Evolutionary conservation across 2,113 vertebrate species (phyloP), one percentile per base, ranked within the genome.

Genomic region (Charina bottae): DNA sequence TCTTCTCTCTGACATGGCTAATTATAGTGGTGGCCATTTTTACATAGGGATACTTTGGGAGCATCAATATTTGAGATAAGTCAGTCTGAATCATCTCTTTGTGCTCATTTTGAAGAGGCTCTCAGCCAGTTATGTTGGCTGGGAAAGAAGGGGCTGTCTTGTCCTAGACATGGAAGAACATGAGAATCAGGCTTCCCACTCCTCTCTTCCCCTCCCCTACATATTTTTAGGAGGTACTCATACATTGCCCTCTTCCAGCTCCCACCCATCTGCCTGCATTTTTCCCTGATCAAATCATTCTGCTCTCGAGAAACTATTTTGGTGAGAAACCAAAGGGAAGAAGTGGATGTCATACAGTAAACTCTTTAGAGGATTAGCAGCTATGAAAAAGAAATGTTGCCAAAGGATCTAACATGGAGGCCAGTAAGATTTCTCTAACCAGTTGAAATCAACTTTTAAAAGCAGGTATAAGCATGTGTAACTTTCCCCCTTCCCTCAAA

Each of bases 211-310:
- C 62, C 6, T 1, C 53, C 58, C 37, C 28, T 49, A 49, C 88
- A 93, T 28, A 6, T 60, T 59, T 78, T 1, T 0, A 6, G 37
- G 64, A 92, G 0, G 0, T 72, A 59, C 2, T 49, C 19, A 92
- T 89, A 84, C 21, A 89, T 33, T 84, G 56, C 58, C 49, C 12
- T 64, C 64, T n/a, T 89, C 23, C 88, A 89, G 12, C 28, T 1
- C 88, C 10, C 8, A 6, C n/a, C 49, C 13, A 42, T 33, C 55
- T 24, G 37, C 60, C 91, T 92, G 87, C 87, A 92, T 92, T 92
- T 83, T 95, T 90, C n/a, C n/a, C 24, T 53, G 78, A 1, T 0
- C 89, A 92, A 56, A 72, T 85, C 91, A 0, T 0, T 0, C 0
- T 88, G 78, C 13, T 64, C 68, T 83, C 37, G 68, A 6, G 2